Conservation (phyloP, 1,140 invertebrate genomes). For the Brevipalpus yothersi region DNA sequence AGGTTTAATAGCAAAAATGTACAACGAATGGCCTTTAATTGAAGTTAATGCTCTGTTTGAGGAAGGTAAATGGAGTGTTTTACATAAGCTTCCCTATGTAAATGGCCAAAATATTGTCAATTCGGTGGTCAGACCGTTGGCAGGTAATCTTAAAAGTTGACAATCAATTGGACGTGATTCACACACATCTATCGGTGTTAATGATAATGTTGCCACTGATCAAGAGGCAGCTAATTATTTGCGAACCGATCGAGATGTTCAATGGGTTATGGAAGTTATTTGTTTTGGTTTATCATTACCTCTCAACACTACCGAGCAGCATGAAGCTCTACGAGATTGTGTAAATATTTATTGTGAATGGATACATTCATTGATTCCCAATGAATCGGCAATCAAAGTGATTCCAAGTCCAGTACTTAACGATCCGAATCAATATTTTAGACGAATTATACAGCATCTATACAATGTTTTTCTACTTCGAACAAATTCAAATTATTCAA, state of each 20-base stretch:
- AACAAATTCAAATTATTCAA: conserved; percentile 36
- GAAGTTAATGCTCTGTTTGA: conserved; percentile 23
- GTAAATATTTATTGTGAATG: conserved; percentile 92
- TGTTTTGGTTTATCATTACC: conserved; percentile 75
- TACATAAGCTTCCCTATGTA: conserved; percentile 52
- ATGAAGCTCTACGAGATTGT: conserved; percentile 82
- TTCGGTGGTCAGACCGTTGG: conserved; percentile 53
- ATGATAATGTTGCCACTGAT: neutral
- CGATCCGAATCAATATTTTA: conserved; percentile 69
- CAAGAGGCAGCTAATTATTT: conserved; percentile 12
- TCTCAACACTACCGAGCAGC: conserved; percentile 35
- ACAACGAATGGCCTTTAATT: conserved; percentile 21
- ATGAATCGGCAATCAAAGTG: conserved; percentile 27
- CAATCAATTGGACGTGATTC: neutral
- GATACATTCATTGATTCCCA: conserved; percentile 62
- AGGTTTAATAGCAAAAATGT: conserved; percentile 15
- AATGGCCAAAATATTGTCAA: conserved; percentile 55
- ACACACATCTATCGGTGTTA: neutral
- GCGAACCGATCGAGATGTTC: conserved; percentile 36
- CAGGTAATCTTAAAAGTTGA: conserved; percentile 43
- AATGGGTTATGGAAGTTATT: conserved; percentile 70
- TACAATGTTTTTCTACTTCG: conserved; percentile 88
- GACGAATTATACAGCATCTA: conserved; percentile 72
- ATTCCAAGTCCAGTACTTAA: conserved; percentile 62
- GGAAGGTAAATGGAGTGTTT: conserved; percentile 41